Base-by-base conservation (phyloP, 2,888 invertebrate species). In the Brassicogethes aeneus region DNA sequence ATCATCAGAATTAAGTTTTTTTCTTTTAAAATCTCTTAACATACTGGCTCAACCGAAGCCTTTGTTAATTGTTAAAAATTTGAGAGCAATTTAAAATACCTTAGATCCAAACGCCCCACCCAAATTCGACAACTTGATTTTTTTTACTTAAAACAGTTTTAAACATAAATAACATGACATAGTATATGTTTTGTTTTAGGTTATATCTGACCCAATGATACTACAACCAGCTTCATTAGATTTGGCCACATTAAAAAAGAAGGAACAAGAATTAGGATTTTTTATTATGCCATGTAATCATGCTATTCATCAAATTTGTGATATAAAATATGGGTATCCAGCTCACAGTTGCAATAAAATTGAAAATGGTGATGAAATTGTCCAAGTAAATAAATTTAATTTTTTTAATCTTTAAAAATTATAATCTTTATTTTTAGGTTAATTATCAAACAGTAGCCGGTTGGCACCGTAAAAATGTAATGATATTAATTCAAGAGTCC, bases 331-430 rank as follows among this genome's bases (percentile, higher is more conserved):
- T 67, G 85, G 91, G 58, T 91, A 92, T 37, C 91, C 93, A 2
- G 93, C 95, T 31, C 92, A 94, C 70, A 81, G 86, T 23, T 88
- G 89, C 53, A 88, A 88, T 2, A 90, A 89, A 70, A 85, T 97
- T 59, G 93, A 93, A 68, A 85, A 87, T 55, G 96, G 95, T 0
- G 96, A 97, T 70, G 96, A 97, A 73, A 89, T 97, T 54, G 85
- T 96, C 32, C 91, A 93, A 75, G 89, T 89, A 52, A 75, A 76
- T 61, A 15, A 15, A 2, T 12, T 42, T 14, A 23, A n/a, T n/a
- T n/a, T n/a, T n/a, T n/a, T n/a, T n/a, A n/a, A n/a, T n/a, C n/a
- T n/a, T n/a, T 29, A 42, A 39, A 12, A 12, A 13, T 23, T 23
- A 23, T 7, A 7, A 23, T 7, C 39, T 40, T 15, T 35, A 30